phyloP scores from a whole-genome alignment of 2,888 invertebrate species.

The Embidobia sp. region DNA sequence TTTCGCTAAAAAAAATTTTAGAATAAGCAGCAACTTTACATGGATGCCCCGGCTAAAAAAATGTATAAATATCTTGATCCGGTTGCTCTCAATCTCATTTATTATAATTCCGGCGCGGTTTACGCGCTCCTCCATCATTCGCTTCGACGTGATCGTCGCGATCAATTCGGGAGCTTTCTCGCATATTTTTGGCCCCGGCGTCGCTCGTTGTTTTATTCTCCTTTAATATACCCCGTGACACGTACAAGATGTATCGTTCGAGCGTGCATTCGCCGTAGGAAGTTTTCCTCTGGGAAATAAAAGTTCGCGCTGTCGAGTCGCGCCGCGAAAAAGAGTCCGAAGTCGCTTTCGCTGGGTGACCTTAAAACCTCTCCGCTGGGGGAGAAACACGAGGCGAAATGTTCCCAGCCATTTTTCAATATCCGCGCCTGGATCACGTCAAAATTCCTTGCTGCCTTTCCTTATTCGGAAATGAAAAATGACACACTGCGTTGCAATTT shows the following conservation, averaged over 20 bases:
- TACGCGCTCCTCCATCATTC: conserved; percentile 46
- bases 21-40: too few relatives aligned
- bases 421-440: conserved; percentile 29
- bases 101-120: conserved; percentile 37
- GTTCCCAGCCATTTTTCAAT: conserved; percentile 49
- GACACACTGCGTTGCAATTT: too few relatives aligned
- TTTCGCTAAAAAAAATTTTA: too few relatives aligned
- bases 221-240: conserved; percentile 59
- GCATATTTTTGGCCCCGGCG: conserved; percentile 46
- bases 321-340: conserved; percentile 54
- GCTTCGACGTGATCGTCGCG: conserved; percentile 51
- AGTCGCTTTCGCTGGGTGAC: conserved; percentile 58
- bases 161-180: conserved; percentile 48
- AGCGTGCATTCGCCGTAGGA: conserved; percentile 56
- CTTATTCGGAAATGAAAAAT: conserved; percentile 22
- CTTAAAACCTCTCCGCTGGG: conserved; percentile 37
- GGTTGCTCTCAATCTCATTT: conserved; percentile 22
- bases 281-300: conserved; percentile 66
- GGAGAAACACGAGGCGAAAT: conserved; percentile 15
- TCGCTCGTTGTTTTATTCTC: conserved; percentile 50
- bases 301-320: conserved; percentile 60
- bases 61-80: conserved; percentile 9
- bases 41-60: too few relatives aligned
- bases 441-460: conserved; percentile 11
- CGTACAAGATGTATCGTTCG: conserved; percentile 60